Evolutionary conservation across 2,797 vertebrate species (phyloP), one percentile per base, ranked within the genome.

Genomic region (Phylloscopus collybita): DNA sequence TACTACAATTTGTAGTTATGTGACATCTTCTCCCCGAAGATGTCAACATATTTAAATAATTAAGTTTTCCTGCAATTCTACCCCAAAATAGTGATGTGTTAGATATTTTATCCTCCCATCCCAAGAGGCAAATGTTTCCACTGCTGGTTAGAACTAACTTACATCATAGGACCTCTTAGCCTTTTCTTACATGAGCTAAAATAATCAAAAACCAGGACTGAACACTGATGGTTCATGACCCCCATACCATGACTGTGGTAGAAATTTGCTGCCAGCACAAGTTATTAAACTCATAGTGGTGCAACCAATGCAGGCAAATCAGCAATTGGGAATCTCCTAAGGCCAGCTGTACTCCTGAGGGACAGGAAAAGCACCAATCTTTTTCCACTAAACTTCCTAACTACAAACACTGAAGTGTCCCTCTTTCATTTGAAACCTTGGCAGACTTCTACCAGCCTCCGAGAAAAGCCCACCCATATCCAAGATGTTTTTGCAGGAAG

Each of bases 91-190:
- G 50, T 45, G 74, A 83, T 74, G 47, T 21, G 7, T 78, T 66
- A 64, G 13, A 53, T 36, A 71, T 38, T 87, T 94, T 84, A 82
- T 88, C 86, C 62, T 90, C 80, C 62, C n/a, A 45, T 42, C 85
- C 82, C 93, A 80, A 59, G 62, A 94, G 88, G 70, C 22, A 50
- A 89, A 89, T 29, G 3, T 61, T 94, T 95, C 65, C 86, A 61
- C 25, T 57, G 69, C 50, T 86, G 69, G 45, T 78, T 51, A 89
- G 61, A 82, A 86, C 66, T 54, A 49, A 75, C 60, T 72, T 59
- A 42, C 38, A 44, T 51, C 71, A 51, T 20, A 45, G 3, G 30
- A 88, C 57, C 69, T 71, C 32, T 54, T n/a, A 79, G 45, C 42
- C 71, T 72, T 67, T 67, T 50, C 30, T 87, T 47, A 81, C 45